Base-by-base conservation (phyloP, 2,797 vertebrate species). In the Macropodus opercularis region DNA sequence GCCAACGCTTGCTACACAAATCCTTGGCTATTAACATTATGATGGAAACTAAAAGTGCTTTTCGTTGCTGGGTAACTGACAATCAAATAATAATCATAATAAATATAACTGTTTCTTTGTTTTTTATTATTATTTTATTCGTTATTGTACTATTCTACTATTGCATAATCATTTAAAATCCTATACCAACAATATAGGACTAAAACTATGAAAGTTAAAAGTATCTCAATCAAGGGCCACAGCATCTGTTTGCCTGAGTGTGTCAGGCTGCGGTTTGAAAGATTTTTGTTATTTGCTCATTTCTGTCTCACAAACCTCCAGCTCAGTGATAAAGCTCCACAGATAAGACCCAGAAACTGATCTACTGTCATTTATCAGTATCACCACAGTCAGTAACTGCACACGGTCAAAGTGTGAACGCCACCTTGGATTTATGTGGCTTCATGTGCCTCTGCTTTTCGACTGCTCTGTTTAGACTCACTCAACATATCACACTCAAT, bases 391-490 rank as follows among this genome's bases (percentile, higher is more conserved):
- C 50, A 31, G 38, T 46, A 50, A 54, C 17, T 1, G 3, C 22
- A 10, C 15, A 35, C 54, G 21, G 48, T 66, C 50, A 51, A 12
- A 51, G 43, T 64, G 19, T 6, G 15, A 44, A 51, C 26, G 24
- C 35, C 40, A 41, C 36, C 75, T 77, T 73, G 38, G 29, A 75
- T 70, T 50, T 56, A 50, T 55, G 55, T 27, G 58, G 43, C 52
- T 57, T 55, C 46, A 26, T 9, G 26, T 34, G 27, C 34, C 52
- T 49, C 59, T 26, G 32, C 70, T 70, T 31, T 58, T 36, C 14
- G 15, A 58, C 63, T 57, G 51, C 34, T 66, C 71, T 49, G 72
- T 72, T 76, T 47, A 46, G 50, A 40, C 62, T 68, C 52, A 69
- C 54, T 44, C 21, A 58, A 75, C 56, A 69, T 15, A 27, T 72